Evolutionary conservation across 2,113 vertebrate genomes (phyloP), one percentile per base, ranked within the genome.

Genomic region (Tringa solitaria): DNA sequence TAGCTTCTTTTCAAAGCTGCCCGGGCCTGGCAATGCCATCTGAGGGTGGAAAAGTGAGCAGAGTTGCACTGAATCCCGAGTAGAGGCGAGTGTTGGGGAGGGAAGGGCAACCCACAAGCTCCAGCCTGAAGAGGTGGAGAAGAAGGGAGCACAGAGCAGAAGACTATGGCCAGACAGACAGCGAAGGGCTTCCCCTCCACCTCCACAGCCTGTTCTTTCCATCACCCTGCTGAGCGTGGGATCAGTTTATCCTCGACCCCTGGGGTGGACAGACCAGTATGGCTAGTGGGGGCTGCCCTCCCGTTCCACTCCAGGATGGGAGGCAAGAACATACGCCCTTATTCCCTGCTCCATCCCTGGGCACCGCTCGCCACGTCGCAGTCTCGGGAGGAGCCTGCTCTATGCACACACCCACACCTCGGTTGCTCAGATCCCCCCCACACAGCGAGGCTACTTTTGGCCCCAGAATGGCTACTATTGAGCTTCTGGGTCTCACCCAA

Each of bases 331-430:
- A 1, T 6, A 9, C 9, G 12, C 1, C 14, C 50, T 59, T n/a
- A 8, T 37, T 54, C 65, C 46, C 48, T 16, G 9, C 39, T 54
- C 39, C 26, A 10, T 28, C 48, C 56, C 37, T 5, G 33, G 54
- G 46, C 46, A 22, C 37, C 5, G 2, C 30, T 68, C 9, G 2
- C 17, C 43, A 24, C 3, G 1, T n/a, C 0, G 1, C 50, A 14
- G 70, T 5, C 41, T 39, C 3, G 1, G 54, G 22, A 60, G 45
- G 9, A 56, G 18, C n/a, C 41, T 23, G 70, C 41, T 64, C 39
- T 22, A 5, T 0, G 3, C 1, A 10, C 37, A 48, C 5, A 1
- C 20, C 41, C 14, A 0, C n/a, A 23, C 10, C n/a, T n/a, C 8
- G 2, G 26, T 56, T 2, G 13, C 32, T 43, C 45, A 5, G 74